These are phyloP conservation scores for Trididemnum clinides DNA, from an alignment of 23 tunicate species.

Conservation along the genomic window DNA sequence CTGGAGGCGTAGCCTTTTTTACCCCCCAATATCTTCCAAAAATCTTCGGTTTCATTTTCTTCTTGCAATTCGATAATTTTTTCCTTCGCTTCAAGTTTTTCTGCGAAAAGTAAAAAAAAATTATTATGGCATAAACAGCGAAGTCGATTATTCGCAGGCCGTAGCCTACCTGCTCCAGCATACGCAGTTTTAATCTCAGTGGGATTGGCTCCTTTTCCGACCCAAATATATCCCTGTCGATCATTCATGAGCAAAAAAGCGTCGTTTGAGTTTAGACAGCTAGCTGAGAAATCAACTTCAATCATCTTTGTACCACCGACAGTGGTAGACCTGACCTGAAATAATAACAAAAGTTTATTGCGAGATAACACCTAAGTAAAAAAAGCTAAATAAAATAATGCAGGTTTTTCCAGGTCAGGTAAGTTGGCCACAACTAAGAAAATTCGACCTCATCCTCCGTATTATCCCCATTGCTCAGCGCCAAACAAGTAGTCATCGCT, in stretches of 20 bases:
- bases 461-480: too few relatives aligned
- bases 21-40: conserved; percentile 90
- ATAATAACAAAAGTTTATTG: neutral
- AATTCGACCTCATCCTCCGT: too few relatives aligned
- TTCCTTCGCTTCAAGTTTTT: neutral
- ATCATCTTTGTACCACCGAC: conserved; percentile 77
- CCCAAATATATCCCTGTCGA: conserved; percentile 55
- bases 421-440: too few relatives aligned
- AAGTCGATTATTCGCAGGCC: neutral
- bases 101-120: neutral
- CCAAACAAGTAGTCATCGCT: too few relatives aligned
- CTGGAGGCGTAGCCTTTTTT: conserved; percentile 58
- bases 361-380: too few relatives aligned
- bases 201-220: conserved; percentile 75
- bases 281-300: conserved; percentile 55
- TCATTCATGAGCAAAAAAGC: conserved; percentile 66
- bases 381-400: too few relatives aligned
- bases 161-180: conserved; percentile 48
- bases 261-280: conserved; percentile 91
- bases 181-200: conserved; percentile 67
- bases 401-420: too few relatives aligned
- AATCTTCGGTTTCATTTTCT: conserved; percentile 56
- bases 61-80: conserved; percentile 26
- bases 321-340: conserved; percentile 55
- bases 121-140: neutral